phyloP scores from a whole-genome alignment of 2,797 vertebrate genomes.

The Acanthopagrus latus region DNA sequence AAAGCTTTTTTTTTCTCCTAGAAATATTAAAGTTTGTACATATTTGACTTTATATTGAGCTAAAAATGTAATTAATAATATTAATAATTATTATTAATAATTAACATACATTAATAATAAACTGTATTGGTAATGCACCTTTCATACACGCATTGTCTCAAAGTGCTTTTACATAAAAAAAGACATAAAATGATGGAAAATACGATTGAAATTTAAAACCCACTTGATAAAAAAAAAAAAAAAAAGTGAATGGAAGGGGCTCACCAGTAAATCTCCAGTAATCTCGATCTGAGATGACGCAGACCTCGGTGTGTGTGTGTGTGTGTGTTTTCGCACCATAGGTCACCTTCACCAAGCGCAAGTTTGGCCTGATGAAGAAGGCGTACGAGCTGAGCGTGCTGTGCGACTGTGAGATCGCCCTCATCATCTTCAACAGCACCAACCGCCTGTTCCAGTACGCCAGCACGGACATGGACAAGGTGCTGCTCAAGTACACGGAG shows the following conservation, averaged over 20 bases:
- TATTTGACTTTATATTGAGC: background rate
- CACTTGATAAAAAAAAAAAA: too few relatives aligned
- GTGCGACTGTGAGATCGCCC: conserved; percentile 97
- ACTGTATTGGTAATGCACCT: too few relatives aligned
- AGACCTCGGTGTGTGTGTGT: background rate
- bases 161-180: too few relatives aligned
- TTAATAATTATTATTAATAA: too few relatives aligned
- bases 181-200: too few relatives aligned
- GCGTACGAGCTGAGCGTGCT: conserved; percentile 97
- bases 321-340: conserved; percentile 52
- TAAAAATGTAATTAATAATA: background rate
- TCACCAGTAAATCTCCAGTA: background rate
- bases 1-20: background rate
- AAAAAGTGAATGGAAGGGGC: background rate
- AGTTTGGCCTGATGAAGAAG: conserved; percentile 98
- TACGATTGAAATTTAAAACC: too few relatives aligned
- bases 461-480: conserved; percentile 97
- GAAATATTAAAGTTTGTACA: background rate
- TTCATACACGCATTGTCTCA: too few relatives aligned
- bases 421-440: conserved; percentile 99
- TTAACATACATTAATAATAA: too few relatives aligned
- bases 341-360: conserved; percentile 98
- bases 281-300: too few relatives aligned
- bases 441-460: conserved; percentile 97
- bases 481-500: conserved; percentile 96